phyloP scores from a whole-genome alignment of 2,888 invertebrate genomes.

The Tinea pellionella region DNA sequence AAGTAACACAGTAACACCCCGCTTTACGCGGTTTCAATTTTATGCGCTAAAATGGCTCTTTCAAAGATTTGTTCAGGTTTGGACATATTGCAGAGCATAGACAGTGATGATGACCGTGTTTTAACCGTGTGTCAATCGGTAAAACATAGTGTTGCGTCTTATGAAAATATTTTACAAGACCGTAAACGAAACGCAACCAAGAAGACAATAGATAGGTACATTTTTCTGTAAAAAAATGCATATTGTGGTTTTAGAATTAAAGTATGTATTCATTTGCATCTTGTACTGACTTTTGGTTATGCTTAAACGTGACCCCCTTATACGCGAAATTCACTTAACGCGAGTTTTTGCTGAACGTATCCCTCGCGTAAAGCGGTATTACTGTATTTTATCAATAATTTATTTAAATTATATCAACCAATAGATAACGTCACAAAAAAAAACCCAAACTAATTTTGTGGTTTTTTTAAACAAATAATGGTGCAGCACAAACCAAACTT shows the following conservation, averaged over 20 bases:
- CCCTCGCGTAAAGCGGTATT: background rate
- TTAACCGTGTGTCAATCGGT: background rate
- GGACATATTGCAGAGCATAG: background rate
- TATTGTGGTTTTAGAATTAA: background rate
- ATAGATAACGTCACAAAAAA: no score
- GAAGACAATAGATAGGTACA: constrained; percentile 17
- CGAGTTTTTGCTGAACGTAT: background rate
- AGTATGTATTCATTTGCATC: no score
- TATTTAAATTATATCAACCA: no score
- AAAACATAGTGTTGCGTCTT: constrained; percentile 3
- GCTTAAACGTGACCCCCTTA: constrained; percentile 1
- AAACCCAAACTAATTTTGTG: no score
- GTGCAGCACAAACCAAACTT: no score
- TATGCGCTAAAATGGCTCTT: no score
- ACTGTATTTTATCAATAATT: no score
- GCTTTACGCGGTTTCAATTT: no score
- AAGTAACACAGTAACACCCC: no score
- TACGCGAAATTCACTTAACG: background rate
- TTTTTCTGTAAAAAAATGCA: constrained; percentile 15
- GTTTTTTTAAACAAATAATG: no score
- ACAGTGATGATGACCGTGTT: background rate
- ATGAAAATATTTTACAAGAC: constrained; percentile 17
- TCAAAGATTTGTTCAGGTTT: background rate
- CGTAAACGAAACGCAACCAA: constrained; percentile 16
- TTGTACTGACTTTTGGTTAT: no score